phyloP scores from a whole-genome alignment of 2,888 invertebrate genomes.

The Drosophila bunnanda region DNA sequence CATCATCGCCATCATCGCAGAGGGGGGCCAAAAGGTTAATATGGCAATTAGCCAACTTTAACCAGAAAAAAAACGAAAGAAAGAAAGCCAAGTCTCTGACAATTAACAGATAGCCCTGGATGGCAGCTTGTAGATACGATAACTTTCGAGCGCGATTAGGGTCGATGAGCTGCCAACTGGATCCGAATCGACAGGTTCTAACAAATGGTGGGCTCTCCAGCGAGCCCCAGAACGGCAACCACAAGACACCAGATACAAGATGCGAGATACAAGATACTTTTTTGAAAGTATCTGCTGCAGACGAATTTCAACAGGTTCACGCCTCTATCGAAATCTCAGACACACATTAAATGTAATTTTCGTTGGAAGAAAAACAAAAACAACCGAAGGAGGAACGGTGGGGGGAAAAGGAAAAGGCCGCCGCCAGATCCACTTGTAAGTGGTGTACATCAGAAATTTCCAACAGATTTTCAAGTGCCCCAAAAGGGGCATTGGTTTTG shows the following conservation, averaged over 20 bases:
- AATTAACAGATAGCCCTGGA: constrained; percentile 13
- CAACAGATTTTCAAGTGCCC: constrained; percentile 79
- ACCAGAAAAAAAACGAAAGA: constrained; percentile 43
- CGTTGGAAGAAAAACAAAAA: constrained; percentile 19
- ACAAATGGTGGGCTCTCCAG: constrained; percentile 53
- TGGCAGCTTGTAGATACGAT: constrained; percentile 34
- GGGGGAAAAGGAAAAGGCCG: constrained; percentile 14
- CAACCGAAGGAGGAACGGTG: neutral
- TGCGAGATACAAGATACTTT: constrained; percentile 39
- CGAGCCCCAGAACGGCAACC: constrained; percentile 40
- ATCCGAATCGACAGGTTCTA: constrained; percentile 67
- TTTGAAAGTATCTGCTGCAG: constrained; percentile 40
- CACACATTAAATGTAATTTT: constrained; percentile 74
- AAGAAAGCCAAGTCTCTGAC: constrained; percentile 19
- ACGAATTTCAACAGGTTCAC: constrained; percentile 82
- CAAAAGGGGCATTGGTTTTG: constrained; percentile 25
- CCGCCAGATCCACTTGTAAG: constrained; percentile 60
- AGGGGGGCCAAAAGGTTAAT: constrained; percentile 72
- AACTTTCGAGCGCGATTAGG: constrained; percentile 79
- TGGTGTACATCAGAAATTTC: constrained; percentile 71
- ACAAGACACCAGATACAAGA: constrained; percentile 38
- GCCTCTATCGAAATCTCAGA: constrained; percentile 72
- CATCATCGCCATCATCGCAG: constrained; percentile 40
- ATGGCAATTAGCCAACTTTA: constrained; percentile 70
- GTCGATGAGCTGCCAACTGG: constrained; percentile 55